phyloP scores from a whole-genome alignment of 2,797 vertebrate species.

The Benthosema pterotum region DNA sequence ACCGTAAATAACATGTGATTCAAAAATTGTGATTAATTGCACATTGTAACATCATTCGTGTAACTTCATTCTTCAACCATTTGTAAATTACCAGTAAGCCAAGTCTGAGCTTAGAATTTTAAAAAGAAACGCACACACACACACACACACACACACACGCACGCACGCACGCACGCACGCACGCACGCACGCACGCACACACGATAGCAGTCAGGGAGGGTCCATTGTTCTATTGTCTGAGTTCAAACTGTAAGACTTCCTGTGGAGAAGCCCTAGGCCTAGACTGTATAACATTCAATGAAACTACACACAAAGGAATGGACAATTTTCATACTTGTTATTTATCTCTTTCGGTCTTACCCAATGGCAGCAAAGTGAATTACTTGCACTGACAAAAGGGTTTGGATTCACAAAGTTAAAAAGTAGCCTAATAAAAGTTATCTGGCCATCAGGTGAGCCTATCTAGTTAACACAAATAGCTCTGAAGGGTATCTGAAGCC shows the following conservation, averaged over 20 bases:
- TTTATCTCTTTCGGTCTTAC: constrained; percentile 26
- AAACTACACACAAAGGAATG: constrained; percentile 15
- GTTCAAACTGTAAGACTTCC: constrained; percentile 70
- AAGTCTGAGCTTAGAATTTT: constrained; percentile 33
- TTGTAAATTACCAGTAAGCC: constrained; percentile 48
- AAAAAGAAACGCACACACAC: constrained; percentile 34
- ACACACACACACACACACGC: neutral
- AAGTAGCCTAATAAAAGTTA: too few species aligned
- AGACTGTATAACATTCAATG: constrained; percentile 15
- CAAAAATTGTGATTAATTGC: neutral
- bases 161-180: constrained; percentile 66
- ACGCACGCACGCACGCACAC: constrained; percentile 67
- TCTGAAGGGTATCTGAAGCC: constrained; percentile 28
- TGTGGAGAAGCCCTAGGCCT: constrained; percentile 48
- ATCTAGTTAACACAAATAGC: constrained; percentile 50
- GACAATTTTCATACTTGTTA: constrained; percentile 33
- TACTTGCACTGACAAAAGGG: constrained; percentile 67
- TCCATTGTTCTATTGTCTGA: constrained; percentile 78
- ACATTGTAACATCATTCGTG: neutral
- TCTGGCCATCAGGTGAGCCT: constrained; percentile 43
- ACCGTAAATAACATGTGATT: neutral
- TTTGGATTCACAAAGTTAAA: constrained; percentile 2
- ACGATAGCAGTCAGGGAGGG: constrained; percentile 42
- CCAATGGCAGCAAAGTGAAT: constrained; percentile 52
- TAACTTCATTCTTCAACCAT: constrained; percentile 40